A percentile compares a stretch with the other conserved stretches of the same genome.
Conservation (phyloP, 2,797 vertebrate species). For the Vespertilio murinus region DNA sequence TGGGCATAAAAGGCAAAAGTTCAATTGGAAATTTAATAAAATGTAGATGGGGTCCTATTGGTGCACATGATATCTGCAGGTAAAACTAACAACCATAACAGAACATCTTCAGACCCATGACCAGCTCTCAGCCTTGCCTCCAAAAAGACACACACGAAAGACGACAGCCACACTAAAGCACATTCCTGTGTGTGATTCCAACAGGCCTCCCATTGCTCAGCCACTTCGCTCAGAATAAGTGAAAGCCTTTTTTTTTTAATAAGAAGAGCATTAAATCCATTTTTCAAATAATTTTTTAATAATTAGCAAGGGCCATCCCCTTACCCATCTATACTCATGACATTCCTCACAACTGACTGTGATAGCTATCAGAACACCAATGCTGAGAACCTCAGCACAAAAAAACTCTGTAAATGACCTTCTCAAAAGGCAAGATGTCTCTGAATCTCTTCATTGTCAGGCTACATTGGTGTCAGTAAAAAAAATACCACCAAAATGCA, state of each 20-base stretch:
- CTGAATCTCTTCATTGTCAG: background rate
- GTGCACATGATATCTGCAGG: background rate
- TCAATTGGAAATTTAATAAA: slow-evolving; percentile 9
- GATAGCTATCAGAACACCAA: background rate
- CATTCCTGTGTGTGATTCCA: background rate
- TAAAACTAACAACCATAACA: background rate
- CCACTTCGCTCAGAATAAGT: background rate
- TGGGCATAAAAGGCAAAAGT: background rate
- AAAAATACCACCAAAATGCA: background rate
- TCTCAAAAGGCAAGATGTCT: background rate
- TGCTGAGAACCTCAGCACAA: background rate
- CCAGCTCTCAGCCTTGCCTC: background rate
- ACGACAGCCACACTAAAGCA: background rate
- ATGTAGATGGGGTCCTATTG: background rate
- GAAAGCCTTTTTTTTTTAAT: background rate
- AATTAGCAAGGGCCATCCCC: background rate
- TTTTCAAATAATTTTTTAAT: background rate
- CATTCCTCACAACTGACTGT: background rate
- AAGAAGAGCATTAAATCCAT: background rate
- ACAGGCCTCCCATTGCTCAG: background rate
- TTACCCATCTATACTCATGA: background rate
- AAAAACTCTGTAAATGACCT: background rate
- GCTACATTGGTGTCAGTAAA: background rate
- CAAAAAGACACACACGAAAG: background rate
- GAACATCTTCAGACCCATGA: background rate